Evolutionary conservation across 2,113 vertebrate genomes (phyloP), one percentile per base, ranked within the genome.

Genomic region (Erpornis zantholeuca): DNA sequence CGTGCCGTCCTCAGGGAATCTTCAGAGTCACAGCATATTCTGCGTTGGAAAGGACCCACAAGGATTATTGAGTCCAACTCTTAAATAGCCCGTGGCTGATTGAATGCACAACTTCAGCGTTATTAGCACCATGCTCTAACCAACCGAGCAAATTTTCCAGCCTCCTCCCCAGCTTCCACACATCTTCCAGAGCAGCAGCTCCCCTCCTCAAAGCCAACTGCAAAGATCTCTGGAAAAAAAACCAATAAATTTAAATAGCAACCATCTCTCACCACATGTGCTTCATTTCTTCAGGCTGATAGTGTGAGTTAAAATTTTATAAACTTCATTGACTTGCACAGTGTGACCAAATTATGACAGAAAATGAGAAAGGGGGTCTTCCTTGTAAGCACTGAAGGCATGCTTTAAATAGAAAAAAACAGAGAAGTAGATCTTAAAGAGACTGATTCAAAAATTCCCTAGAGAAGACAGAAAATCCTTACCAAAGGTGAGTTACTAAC

Each of bases 241-340:
- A n/a, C 38, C 12, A 59, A 27, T 10, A 31, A 4, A 11, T 5
- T 24, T 19, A 35, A 64, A 16, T 14, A 31, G 16, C 6, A 16
- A 16, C 8, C 50, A 24, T 77, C 4, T 2, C n/a, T 64, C 12
- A 29, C 17, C 36, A 35, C 18, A 17, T 0, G 0, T 38, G 15
- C 38, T 75, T 63, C 16, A 3, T 54, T 79, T 81, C 27, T 86
- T 17, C 52, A 56, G 56, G 53, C 44, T 75, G 33, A 8, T 8
- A 2, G 47, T 36, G 35, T 66, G 17, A 49, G 38, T n/a, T 18
- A 5, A 61, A 8, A n/a, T 56, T 63, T 82, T 68, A 10, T 42
- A 82, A 71, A 70, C 35, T 44, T 63, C 21, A 12, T 17, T 45
- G n/a, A 56, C 12, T 47, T 70, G 24, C n/a, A 44, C 20, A 78